Percentiles rank a stretch among this genome's conserved stretches.
Evolutionary conservation across 2,113 vertebrate species (phyloP).

Genomic region (Oryctolagus cuniculus): mOryCun1.1 NC_091435.1:31158501-31159000

Average conservation of each 20-base stretch:
- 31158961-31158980: background rate
- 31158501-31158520: background rate
- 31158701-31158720: background rate
- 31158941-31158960: background rate
- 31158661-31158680: constrained; percentile 19
- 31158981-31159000: background rate
- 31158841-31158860: background rate
- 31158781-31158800: background rate
- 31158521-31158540: background rate
- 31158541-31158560: constrained; percentile 6
- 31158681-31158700: constrained; percentile 27
- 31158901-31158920: accelerated
- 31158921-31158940: background rate
- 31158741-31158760: background rate
- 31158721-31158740: background rate
- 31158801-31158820: background rate
- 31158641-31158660: background rate
- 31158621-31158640: constrained; percentile 27
- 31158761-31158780: background rate
- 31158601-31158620: constrained; percentile 1
- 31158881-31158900: background rate
- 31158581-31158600: background rate
- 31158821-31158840: background rate
- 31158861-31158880: background rate
- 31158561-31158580: background rate